Percentiles rank a stretch among this genome's conserved stretches.
Conservation (phyloP, 2,888 invertebrate species). For the Brenthis ino region DNA sequence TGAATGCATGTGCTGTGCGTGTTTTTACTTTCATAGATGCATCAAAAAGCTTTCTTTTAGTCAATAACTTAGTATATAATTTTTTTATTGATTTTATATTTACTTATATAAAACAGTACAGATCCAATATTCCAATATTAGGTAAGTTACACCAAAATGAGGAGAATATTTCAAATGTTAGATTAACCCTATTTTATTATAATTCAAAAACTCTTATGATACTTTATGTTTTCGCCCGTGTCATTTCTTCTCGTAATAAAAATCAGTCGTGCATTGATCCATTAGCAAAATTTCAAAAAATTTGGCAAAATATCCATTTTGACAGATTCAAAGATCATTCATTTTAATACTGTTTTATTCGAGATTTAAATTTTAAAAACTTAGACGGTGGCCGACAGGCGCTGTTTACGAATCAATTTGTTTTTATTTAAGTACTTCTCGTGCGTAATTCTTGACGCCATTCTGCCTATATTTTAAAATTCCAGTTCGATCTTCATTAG, state of each 20-base stretch:
- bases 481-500: no score
- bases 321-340: background rate
- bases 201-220: slow-evolving; percentile 11
- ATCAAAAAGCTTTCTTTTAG: slow-evolving; percentile 8
- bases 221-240: background rate
- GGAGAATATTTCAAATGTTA: slow-evolving; percentile 16
- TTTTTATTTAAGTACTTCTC: no score
- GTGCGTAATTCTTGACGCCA: no score
- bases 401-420: no score
- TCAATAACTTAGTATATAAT: slow-evolving; percentile 2
- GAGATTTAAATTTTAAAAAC: background rate
- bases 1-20: slow-evolving; percentile 12
- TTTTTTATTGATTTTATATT: slow-evolving; percentile 1
- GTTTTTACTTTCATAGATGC: slow-evolving; percentile 6
- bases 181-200: slow-evolving; percentile 13
- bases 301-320: slow-evolving; percentile 18
- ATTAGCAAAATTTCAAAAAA: slow-evolving; percentile 13
- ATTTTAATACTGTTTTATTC: background rate
- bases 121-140: slow-evolving; percentile 14
- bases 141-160: slow-evolving; percentile 12
- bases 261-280: slow-evolving; percentile 17
- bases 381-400: background rate
- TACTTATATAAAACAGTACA: slow-evolving; percentile 10
- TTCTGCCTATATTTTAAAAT: no score
- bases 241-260: background rate